phyloP scores from a whole-genome alignment of 2,113 vertebrate genomes.

The Myotis lucifugus region DNA sequence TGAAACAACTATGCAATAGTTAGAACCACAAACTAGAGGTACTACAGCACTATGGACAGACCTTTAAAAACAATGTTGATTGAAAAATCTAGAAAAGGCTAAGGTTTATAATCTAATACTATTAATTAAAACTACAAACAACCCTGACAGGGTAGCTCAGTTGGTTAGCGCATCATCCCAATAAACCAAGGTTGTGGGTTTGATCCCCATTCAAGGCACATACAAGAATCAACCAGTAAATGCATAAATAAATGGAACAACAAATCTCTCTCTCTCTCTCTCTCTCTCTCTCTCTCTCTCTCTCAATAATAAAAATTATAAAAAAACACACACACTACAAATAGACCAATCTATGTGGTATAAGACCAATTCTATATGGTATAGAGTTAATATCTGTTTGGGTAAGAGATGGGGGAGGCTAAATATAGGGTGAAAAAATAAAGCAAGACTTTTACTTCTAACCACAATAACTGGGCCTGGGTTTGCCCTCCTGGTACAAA shows the following conservation, averaged over 20 bases:
- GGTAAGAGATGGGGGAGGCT: background rate
- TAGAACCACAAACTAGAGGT: background rate
- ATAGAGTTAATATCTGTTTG: background rate
- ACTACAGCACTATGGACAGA: background rate
- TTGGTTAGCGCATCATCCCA: too few relatives aligned
- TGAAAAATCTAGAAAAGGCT: background rate
- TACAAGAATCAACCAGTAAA: too few relatives aligned
- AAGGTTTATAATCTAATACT: background rate
- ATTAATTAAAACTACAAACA: background rate
- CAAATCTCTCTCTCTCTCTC: too few relatives aligned
- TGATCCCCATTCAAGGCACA: too few relatives aligned
- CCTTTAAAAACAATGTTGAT: background rate
- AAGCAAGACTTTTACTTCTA: background rate
- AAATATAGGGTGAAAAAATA: background rate
- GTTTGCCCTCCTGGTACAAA: background rate
- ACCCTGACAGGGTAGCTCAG: too few relatives aligned
- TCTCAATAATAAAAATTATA: too few relatives aligned
- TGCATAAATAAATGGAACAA: too few relatives aligned
- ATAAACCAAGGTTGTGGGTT: too few relatives aligned
- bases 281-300: too few relatives aligned
- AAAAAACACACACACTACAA: background rate
- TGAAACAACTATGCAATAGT: background rate
- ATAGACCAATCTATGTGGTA: background rate
- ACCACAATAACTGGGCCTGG: background rate
- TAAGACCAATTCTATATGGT: background rate